Evolutionary conservation across 1,140 invertebrate genomes (phyloP).

Genomic region (Tribolium castaneum): DNA sequence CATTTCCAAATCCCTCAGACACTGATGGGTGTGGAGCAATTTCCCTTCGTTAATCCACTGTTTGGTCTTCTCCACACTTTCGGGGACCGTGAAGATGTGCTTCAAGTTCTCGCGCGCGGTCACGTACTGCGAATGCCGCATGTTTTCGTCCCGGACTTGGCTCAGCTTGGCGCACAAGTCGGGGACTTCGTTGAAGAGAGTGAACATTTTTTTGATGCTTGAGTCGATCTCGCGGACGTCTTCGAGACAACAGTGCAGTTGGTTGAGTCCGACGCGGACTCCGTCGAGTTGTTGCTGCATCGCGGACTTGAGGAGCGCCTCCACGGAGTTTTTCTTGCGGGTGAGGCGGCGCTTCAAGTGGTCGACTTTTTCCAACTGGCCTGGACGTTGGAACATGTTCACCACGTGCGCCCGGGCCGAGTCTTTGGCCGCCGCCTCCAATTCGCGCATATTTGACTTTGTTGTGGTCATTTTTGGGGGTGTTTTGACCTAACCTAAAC

Average conservation of each 20-base stretch:
- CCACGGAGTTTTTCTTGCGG: constrained; percentile 92
- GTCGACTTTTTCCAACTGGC: constrained; percentile 95
- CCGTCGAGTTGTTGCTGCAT: constrained; percentile 98
- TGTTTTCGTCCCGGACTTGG: constrained; percentile 91
- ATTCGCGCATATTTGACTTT: constrained; percentile 73
- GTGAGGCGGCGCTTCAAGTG: constrained; percentile 85
- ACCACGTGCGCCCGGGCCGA: constrained; percentile 91
- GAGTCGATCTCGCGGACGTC: constrained; percentile 84
- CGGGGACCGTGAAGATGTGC: constrained; percentile 97
- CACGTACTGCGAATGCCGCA: constrained; percentile 93
- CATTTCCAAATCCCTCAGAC: constrained; percentile 94
- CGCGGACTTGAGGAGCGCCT: constrained; percentile 97
- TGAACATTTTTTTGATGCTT: constrained; percentile 72
- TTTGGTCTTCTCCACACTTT: constrained; percentile 95
- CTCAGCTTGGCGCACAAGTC: constrained; percentile 82
- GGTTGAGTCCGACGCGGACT: constrained; percentile 91
- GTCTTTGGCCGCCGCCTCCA: constrained; percentile 86
- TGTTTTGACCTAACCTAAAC: background rate
- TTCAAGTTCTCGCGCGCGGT: constrained; percentile 98
- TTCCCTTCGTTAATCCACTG: constrained; percentile 96
- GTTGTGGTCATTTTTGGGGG: background rate
- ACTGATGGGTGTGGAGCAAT: constrained; percentile 93
- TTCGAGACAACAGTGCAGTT: constrained; percentile 84
- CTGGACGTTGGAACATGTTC: constrained; percentile 93
- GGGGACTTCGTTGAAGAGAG: constrained; percentile 75